Evolutionary conservation across 1,140 invertebrate species (phyloP).

Genomic region (Nephila pilipes): DNA sequence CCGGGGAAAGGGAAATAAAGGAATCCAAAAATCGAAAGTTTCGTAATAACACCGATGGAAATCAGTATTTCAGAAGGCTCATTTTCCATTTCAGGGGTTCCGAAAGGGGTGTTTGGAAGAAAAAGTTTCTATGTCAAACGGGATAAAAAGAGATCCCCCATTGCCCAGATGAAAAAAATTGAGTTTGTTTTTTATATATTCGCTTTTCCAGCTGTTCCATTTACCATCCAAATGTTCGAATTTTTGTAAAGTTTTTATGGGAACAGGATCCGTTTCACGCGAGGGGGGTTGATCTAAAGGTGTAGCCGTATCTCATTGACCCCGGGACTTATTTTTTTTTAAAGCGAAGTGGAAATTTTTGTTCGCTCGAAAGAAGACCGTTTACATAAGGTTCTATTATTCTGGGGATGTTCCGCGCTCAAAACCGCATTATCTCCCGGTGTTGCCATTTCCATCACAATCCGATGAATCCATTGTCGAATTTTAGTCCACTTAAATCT

Average conservation of each 20-base stretch:
- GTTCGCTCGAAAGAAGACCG: background rate
- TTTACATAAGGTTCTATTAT: background rate
- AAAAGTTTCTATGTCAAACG: background rate
- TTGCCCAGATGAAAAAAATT: background rate
- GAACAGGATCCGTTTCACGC: background rate
- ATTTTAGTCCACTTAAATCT: background rate
- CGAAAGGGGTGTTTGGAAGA: background rate
- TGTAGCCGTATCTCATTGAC: slow-evolving; percentile 27
- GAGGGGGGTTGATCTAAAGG: background rate
- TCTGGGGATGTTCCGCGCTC: background rate
- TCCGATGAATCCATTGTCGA: background rate
- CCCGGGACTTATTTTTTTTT: background rate
- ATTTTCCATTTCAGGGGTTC: background rate
- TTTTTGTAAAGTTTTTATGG: background rate
- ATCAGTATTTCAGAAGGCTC: background rate
- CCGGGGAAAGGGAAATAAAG: background rate
- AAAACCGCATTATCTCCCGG: background rate
- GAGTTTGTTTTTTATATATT: background rate
- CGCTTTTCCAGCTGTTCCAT: background rate
- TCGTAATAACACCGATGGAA: background rate
- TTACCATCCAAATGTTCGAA: background rate
- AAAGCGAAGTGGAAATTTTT: background rate
- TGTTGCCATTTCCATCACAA: background rate
- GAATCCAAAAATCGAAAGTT: background rate
- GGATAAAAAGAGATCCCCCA: background rate